A percentile compares a stretch with the other conserved stretches of the same genome.
These are phyloP conservation scores for Caenorhabditis afra DNA, from an alignment of 2,888 invertebrate genomes.

Conservation along the genomic window DNA sequence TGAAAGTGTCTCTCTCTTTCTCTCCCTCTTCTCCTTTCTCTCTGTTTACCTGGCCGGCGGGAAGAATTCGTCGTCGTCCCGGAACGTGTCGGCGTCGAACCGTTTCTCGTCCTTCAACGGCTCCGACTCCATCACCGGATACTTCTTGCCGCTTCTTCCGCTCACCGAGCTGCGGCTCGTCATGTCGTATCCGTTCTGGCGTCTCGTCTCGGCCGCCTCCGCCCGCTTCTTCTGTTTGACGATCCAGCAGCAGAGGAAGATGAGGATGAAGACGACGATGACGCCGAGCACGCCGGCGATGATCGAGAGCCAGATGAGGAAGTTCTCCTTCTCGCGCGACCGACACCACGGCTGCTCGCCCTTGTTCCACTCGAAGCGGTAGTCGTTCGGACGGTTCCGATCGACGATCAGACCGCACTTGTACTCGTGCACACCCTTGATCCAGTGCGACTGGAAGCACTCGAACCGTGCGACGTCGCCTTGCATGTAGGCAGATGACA, in stretches of 20 bases:
- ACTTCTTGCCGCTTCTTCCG: slow-evolving; percentile 42
- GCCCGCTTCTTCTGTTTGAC: slow-evolving; percentile 64
- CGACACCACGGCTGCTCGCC: slow-evolving; percentile 80
- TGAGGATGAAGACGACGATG: slow-evolving; percentile 60
- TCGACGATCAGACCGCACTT: slow-evolving; percentile 76
- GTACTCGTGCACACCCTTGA: slow-evolving; percentile 71
- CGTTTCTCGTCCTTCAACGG: slow-evolving; percentile 51
- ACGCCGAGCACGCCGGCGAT: slow-evolving; percentile 68
- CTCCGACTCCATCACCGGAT: slow-evolving; percentile 56
- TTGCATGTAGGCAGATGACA: slow-evolving; percentile 68
- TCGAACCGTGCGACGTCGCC: slow-evolving; percentile 74
- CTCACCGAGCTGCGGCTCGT: slow-evolving; percentile 47
- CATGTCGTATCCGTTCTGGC: slow-evolving; percentile 39
- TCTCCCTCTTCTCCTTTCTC: neutral
- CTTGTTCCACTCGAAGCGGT: slow-evolving; percentile 79
- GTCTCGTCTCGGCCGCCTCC: slow-evolving; percentile 30
- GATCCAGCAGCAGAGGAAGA: slow-evolving; percentile 70
- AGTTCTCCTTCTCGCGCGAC: slow-evolving; percentile 79
- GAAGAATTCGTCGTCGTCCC: slow-evolving; percentile 56
- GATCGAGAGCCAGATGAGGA: slow-evolving; percentile 79
- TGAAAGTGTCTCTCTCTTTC: slow-evolving; percentile 3
- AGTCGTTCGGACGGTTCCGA: slow-evolving; percentile 70
- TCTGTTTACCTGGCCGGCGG: slow-evolving; percentile 49
- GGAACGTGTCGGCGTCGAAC: slow-evolving; percentile 46
- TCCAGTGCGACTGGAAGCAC: slow-evolving; percentile 75